phyloP scores from a whole-genome alignment of 2,113 vertebrate genomes.

The Artemisiospiza belli region DNA sequence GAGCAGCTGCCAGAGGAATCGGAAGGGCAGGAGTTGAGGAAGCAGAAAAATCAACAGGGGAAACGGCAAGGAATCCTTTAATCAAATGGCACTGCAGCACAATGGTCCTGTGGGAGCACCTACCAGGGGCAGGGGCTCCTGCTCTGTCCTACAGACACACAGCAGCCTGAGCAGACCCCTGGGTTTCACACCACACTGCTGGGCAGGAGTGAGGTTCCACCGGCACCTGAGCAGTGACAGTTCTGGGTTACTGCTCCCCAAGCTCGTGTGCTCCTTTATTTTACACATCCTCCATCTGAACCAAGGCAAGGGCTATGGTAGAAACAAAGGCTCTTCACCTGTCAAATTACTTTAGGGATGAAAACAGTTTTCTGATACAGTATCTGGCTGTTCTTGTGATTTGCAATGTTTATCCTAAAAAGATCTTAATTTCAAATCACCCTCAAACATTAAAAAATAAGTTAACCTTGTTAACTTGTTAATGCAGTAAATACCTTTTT shows the following conservation, averaged over 20 bases:
- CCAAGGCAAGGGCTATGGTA: not conserved
- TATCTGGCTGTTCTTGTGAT: not conserved
- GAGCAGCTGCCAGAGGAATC: not conserved
- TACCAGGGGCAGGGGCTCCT: not conserved
- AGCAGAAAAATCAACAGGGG: not conserved
- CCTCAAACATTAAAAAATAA: not conserved
- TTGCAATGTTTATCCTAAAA: not conserved
- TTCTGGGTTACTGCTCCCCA: not conserved
- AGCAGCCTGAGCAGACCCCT: not conserved
- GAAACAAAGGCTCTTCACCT: not conserved
- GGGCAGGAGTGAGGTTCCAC: not conserved
- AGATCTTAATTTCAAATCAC: not conserved
- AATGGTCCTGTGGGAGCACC: accelerated
- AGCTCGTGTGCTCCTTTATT: accelerated
- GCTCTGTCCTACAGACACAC: not conserved
- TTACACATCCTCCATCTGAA: not conserved
- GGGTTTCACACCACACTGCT: accelerated
- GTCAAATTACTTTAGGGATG: not conserved
- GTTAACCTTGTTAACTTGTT: not conserved
- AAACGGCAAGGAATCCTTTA: not conserved
- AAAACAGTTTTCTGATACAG: not conserved
- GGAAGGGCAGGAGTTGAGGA: not conserved
- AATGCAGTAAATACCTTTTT: not conserved
- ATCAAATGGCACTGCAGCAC: not conserved
- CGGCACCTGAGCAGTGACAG: not conserved